Evolutionary conservation across 2,888 invertebrate species (phyloP).

Genomic region (Catocala fraxini): DNA sequence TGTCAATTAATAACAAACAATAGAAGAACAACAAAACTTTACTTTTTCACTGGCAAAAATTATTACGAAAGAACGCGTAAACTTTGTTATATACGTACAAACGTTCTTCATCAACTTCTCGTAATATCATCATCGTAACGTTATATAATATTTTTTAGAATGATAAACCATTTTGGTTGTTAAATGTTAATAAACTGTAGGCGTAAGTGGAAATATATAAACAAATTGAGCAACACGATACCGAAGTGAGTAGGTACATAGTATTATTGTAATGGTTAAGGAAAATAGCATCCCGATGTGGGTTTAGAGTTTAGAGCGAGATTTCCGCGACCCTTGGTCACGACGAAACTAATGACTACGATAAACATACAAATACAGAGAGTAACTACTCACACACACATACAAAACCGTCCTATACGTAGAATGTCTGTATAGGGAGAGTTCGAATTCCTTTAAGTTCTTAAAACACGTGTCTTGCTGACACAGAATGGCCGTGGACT

Average conservation of each 20-base stretch:
- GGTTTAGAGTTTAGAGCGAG: conserved; percentile 16
- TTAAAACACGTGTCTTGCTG: no score
- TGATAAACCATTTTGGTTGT: neutral
- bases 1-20: no score
- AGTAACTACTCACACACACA: conserved; percentile 2
- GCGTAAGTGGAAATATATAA: neutral
- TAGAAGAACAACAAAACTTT: no score
- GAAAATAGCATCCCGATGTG: conserved; percentile 14
- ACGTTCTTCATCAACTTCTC: no score
- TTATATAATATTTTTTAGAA: neutral
- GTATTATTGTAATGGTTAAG: neutral
- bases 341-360: conserved; percentile 43
- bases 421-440: neutral
- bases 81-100: no score
- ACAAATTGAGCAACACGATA: neutral
- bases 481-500: no score
- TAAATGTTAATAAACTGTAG: neutral
- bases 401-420: neutral
- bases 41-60: no score
- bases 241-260: neutral
- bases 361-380: conserved; percentile 32
- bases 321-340: conserved; percentile 43
- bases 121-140: no score
- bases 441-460: no score
- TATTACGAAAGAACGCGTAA: no score